phyloP scores from a whole-genome alignment of 1,140 invertebrate species.

The Formica exsecta region DNA sequence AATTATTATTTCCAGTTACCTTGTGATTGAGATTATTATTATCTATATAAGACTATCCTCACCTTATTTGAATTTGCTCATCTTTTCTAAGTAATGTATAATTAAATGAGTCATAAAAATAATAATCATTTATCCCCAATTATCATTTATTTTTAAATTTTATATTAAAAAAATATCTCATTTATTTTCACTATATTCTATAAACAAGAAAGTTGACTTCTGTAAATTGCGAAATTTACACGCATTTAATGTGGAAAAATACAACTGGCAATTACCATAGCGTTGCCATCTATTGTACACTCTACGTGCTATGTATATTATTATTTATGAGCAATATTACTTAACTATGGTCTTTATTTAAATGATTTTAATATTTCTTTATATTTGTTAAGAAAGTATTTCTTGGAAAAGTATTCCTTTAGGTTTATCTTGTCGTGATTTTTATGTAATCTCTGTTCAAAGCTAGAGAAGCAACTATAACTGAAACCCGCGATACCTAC shows the following conservation, averaged over 20 bases:
- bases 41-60: too few relatives aligned
- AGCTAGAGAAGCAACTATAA: background rate
- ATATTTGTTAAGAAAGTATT: too few relatives aligned
- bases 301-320: background rate
- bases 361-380: background rate
- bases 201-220: background rate
- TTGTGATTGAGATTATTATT: too few relatives aligned
- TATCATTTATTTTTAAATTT: too few relatives aligned
- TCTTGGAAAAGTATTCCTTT: too few relatives aligned
- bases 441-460: background rate
- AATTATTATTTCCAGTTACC: too few relatives aligned
- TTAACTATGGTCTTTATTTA: background rate
- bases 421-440: too few relatives aligned
- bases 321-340: background rate
- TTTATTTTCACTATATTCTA: background rate
- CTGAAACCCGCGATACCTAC: background rate
- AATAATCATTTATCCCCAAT: too few relatives aligned
- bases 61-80: too few relatives aligned
- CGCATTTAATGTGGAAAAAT: background rate
- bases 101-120: too few relatives aligned
- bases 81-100: too few relatives aligned
- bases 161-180: background rate
- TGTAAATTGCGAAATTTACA: background rate
- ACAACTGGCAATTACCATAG: background rate
- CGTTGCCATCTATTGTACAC: constrained; percentile 17